A percentile compares a stretch with the other conserved stretches of the same genome.
Conservation (phyloP, 2,113 vertebrate species). For the western clawed frog (Xenopus tropicalis) region UCB_Xtro_10.0 CM004443.2:179370501-179371000, state of each 20-base stretch:
- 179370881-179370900: conserved; percentile 6
- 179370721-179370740: conserved; percentile 46
- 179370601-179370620: conserved; percentile 47
- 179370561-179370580: conserved; percentile 46
- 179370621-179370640: conserved; percentile 43
- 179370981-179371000: neutral
- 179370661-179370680: conserved; percentile 46
- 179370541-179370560: conserved; percentile 45
- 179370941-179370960: neutral
- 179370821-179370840: conserved; percentile 15
- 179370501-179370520: conserved; percentile 9
- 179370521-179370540: conserved; percentile 33
- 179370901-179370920: conserved; percentile 17
- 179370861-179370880: conserved; percentile 16
- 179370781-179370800: conserved; percentile 34
- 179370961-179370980: neutral
- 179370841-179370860: conserved; percentile 17
- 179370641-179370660: conserved; percentile 42
- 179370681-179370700: conserved; percentile 43
- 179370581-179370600: conserved; percentile 45
- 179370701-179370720: conserved; percentile 40
- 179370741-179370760: conserved; percentile 47
- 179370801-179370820: conserved; percentile 35
- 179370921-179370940: neutral
- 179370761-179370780: conserved; percentile 36